Conservation (phyloP, 2,113 vertebrate genomes). For the Sciurus niger region DNA sequence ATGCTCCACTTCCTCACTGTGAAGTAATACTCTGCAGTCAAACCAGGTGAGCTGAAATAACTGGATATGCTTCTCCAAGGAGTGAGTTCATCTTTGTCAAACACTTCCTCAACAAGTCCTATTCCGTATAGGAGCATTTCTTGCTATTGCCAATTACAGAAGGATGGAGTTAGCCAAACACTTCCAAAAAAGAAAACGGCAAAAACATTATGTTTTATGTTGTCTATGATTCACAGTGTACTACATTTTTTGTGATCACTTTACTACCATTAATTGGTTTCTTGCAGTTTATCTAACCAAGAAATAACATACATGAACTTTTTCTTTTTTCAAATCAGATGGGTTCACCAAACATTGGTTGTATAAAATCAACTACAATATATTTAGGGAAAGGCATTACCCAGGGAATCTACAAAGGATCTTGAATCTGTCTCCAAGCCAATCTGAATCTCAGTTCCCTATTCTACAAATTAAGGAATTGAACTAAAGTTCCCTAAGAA, state of each 20-base stretch:
- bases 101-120: constrained; percentile 27
- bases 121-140: neutral
- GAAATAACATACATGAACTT: neutral
- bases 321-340: neutral
- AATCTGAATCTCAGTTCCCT: neutral
- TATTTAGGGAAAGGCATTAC: neutral
- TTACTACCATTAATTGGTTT: neutral
- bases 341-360: neutral
- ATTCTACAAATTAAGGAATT: neutral
- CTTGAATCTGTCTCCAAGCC: neutral
- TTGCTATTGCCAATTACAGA: neutral
- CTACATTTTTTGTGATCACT: neutral
- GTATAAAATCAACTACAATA: neutral
- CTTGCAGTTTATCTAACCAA: neutral
- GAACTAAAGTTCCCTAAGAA: constrained; percentile 17
- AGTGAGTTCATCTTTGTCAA: constrained; percentile 64
- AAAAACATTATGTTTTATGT: neutral
- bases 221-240: neutral
- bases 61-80: constrained; percentile 66
- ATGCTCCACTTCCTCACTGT: constrained; percentile 80
- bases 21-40: constrained; percentile 83
- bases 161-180: neutral
- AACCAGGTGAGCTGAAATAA: constrained; percentile 83
- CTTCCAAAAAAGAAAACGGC: neutral
- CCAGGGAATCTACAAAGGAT: neutral